A percentile compares a stretch with the other conserved stretches of the same genome.
phyloP scores from a whole-genome alignment of 2,888 invertebrate species.

The Eudasyphora cyanicolor region DNA sequence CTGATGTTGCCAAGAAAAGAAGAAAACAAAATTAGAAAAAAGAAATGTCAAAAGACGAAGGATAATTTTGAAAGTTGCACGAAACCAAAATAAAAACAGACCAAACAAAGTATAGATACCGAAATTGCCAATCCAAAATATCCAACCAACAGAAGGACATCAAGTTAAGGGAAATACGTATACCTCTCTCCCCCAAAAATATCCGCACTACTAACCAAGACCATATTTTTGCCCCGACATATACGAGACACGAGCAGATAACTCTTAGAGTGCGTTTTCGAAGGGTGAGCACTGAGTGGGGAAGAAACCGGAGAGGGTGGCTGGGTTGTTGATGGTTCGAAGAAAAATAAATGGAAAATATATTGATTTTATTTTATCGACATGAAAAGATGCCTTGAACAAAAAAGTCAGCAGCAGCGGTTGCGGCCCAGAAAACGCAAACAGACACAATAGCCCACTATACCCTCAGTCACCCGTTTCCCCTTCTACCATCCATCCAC shows the following conservation, averaged over 20 bases:
- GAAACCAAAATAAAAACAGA: not conserved
- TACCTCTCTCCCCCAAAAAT: conserved; percentile 31
- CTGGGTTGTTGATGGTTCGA: not conserved
- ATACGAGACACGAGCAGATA: not conserved
- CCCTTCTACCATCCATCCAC: not conserved
- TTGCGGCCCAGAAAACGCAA: not conserved
- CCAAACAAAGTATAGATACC: not conserved
- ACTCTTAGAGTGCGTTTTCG: too few relatives aligned
- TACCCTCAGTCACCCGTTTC: too few relatives aligned
- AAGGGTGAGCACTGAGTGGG: too few relatives aligned
- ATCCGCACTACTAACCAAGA: not conserved
- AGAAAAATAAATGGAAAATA: conserved; percentile 26
- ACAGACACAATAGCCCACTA: not conserved
- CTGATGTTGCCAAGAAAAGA: conserved; percentile 40
- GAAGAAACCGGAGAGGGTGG: too few relatives aligned
- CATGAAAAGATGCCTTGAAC: conserved; percentile 41
- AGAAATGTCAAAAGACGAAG: not conserved
- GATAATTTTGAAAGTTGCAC: not conserved
- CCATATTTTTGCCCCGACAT: not conserved
- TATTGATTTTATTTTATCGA: conserved; percentile 63
- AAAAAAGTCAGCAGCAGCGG: not conserved
- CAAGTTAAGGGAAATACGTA: not conserved
- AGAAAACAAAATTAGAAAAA: not conserved
- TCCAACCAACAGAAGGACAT: not conserved
- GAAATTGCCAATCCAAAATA: not conserved